Evolutionary conservation across 2,888 invertebrate genomes (phyloP), one percentile per base, ranked within the genome.

Genomic region (Lasioglossum morio): DNA sequence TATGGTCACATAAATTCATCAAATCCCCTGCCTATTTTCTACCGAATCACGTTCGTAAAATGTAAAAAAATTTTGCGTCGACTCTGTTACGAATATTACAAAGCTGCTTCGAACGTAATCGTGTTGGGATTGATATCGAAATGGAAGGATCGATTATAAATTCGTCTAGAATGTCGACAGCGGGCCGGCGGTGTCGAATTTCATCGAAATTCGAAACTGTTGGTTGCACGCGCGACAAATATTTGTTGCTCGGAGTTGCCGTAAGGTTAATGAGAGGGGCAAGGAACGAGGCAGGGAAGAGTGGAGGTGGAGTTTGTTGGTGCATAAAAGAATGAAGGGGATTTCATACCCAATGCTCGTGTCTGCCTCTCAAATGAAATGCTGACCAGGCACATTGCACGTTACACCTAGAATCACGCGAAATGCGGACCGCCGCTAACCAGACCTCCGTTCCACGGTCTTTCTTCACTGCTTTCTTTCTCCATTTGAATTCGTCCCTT

Each of bases 371-470:
- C 87, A 87, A 90, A 88, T 87, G 89, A 92, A 93, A 92, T 85
- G 93, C 93, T 93, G 93, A 93, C 89, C 82, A 88, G 84, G 93
- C 93, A 92, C 89, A 86, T 91, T 90, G 87, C 89, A 82, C 87
- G 85, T 85, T 90, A 89, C 90, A 89, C 89, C 92, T 87, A 89
- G 91, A 89, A 82, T 86, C 92, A 76, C 88, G 89, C 90, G 91
- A 92, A 93, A 93, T 88, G 90, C 91, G 92, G 89, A 91, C 89
- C 91, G 87, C 14, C 60, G 90, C 84, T 90, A 91, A 92, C 91
- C 91, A 90, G 91, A 92, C 92, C 91, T 92, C 87, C 87, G 86
- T 90, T 89, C 84, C 88, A 80, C 77, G 23, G 37, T 73, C 69
- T 78, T 75, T 69, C 86, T 34, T 81, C 30, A n/a, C 57, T 34